These are phyloP conservation scores for Chloropsis hardwickii DNA, from an alignment of 2,113 vertebrate genomes.

Conservation along the genomic window DNA sequence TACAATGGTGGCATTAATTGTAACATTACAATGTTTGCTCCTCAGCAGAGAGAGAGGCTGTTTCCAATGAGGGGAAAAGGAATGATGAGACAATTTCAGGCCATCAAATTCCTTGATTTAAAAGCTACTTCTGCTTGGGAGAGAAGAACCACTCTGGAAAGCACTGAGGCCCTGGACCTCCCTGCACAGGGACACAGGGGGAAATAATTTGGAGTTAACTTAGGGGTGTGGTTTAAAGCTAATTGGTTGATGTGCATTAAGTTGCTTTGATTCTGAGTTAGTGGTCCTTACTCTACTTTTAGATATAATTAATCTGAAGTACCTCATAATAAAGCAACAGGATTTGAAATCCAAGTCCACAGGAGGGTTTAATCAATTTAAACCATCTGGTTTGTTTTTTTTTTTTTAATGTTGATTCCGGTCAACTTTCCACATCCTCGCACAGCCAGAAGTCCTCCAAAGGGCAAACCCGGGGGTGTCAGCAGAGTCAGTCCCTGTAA, in stretches of 20 bases:
- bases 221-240: background rate
- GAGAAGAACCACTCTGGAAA: background rate
- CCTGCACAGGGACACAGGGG: background rate
- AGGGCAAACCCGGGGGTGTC: background rate
- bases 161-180: background rate
- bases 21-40: accelerated
- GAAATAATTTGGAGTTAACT: accelerated
- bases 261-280: background rate
- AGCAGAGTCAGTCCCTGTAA: background rate
- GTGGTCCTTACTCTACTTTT: background rate
- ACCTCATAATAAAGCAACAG: background rate
- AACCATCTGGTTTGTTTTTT: background rate
- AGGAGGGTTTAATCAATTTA: background rate
- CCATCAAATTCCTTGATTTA: background rate
- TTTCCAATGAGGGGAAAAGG: background rate
- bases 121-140: background rate
- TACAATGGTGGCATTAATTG: background rate
- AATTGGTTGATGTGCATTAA: background rate
- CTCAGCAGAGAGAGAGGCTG: background rate
- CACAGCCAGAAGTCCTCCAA: background rate
- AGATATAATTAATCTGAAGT: background rate
- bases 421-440: background rate
- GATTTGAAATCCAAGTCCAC: background rate
- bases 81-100: background rate
- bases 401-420: background rate